Evolutionary conservation across 2,888 invertebrate species (phyloP).

Genomic region (Lysandra coridon): DNA sequence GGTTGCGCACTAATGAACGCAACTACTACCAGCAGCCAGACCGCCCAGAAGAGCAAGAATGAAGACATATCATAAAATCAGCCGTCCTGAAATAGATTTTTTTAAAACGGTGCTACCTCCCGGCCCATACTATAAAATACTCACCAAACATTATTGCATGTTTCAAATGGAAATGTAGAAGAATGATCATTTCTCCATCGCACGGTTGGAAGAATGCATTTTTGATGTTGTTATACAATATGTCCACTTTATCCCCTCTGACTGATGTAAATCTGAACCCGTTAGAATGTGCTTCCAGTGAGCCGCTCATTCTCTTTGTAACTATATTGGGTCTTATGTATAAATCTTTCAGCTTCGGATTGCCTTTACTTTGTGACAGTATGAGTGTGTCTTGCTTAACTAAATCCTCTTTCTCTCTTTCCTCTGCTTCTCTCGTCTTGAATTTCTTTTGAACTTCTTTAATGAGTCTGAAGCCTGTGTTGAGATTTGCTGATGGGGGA

Average conservation of each 20-base stretch:
- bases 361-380: slow-evolving; percentile 96
- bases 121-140: slow-evolving; percentile 37
- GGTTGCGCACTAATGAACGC: no score
- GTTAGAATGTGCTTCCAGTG: slow-evolving; percentile 96
- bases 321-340: slow-evolving; percentile 99
- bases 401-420: slow-evolving; percentile 98
- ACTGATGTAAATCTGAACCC: slow-evolving; percentile 99
- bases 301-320: slow-evolving; percentile 95
- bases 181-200: slow-evolving; percentile 99
- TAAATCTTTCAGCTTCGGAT: slow-evolving; percentile 97
- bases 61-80: no score
- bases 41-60: no score
- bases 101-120: no score
- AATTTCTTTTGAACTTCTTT: slow-evolving; percentile 99
- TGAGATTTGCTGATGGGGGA: slow-evolving; percentile 96
- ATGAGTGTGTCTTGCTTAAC: slow-evolving; percentile 98
- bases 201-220: slow-evolving; percentile 99
- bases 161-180: slow-evolving; percentile 98
- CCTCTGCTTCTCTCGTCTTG: slow-evolving; percentile 98
- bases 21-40: no score
- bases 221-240: slow-evolving; percentile 99
- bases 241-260: slow-evolving; percentile 99
- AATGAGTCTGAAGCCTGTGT: slow-evolving; percentile 97
- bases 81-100: no score
- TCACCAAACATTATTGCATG: slow-evolving; percentile 99